Evolutionary conservation across 2,113 vertebrate species (phyloP), one percentile per base, ranked within the genome.

Genomic region (Poecilia latipinna): DNA sequence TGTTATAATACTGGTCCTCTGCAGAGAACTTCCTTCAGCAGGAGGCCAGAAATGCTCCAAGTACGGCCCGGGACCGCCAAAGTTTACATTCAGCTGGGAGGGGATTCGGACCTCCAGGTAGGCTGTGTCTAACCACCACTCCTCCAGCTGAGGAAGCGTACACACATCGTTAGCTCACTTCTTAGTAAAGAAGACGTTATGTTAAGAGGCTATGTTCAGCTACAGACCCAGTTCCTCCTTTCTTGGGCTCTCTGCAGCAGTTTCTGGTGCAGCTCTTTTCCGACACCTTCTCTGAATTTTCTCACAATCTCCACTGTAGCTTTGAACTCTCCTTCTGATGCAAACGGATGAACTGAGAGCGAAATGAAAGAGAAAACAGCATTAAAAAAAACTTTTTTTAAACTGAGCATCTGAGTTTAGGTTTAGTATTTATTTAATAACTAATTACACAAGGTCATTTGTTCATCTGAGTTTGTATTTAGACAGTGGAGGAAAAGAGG

Each of bases 71-170:
- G 97, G 90, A 8, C 98, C 98, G 0, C 70, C 96, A 1, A 99
- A 96, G 82, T 99, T 99, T 74, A 96, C 95, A 64, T 95, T 90
- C 66, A 99, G 93, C 92, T 98, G 97, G 4, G 97, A 97, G 10
- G 97, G 93, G n/a, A 92, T 86, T 13, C 98, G 97, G 26, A 94
- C 77, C 75, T 99, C 97, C 85, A 99, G 93, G 82, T 99, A 99
- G 0, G 95, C 96, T 19, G 86, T 72, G 42, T 97, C 96, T 80
- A 97, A 92, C 98, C 98, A 99, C 98, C 98, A 99, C 8, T 99
- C 96, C 82, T 98, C 98, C 90, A 99, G 93, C 98, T 99, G 54
- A 67, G 24, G 28, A 7, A 42, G 2, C 82, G 78, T 12, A 12
- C 66, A 65, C 1, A 35, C 51, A 48, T 48, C 3, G 22, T 24